Percentiles rank a stretch among this genome's conserved stretches.
phyloP scores from a whole-genome alignment of 2,888 invertebrate genomes.

The Anagyrus pseudococci region DNA sequence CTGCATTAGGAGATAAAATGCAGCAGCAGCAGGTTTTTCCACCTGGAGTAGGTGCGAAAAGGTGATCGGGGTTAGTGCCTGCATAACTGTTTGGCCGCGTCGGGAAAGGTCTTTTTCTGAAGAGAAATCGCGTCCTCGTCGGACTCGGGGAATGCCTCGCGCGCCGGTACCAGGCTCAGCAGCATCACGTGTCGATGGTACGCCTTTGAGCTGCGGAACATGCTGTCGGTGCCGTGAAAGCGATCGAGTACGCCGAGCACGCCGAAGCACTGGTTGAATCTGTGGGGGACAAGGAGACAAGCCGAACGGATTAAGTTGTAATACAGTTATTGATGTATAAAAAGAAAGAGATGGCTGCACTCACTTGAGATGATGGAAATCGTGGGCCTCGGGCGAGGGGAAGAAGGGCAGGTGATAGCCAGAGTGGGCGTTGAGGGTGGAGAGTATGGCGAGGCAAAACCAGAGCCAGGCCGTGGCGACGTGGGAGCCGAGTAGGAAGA shows the following conservation, averaged over 20 bases:
- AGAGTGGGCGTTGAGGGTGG: slow-evolving; percentile 82
- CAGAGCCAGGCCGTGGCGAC: slow-evolving; percentile 81
- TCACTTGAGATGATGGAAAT: slow-evolving; percentile 86
- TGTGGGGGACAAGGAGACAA: too few species aligned
- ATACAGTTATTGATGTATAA: too few species aligned
- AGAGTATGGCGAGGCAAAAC: slow-evolving; percentile 76
- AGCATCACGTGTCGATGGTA: slow-evolving; percentile 77
- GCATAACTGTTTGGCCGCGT: slow-evolving; percentile 21
- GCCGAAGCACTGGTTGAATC: slow-evolving; percentile 86
- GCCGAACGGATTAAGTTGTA: too few species aligned
- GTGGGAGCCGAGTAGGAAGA: slow-evolving; percentile 76
- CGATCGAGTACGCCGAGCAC: slow-evolving; percentile 82
- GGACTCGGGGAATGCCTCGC: slow-evolving; percentile 73
- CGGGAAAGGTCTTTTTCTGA: background rate
- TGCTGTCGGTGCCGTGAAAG: slow-evolving; percentile 81
- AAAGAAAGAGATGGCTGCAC: slow-evolving; percentile 41
- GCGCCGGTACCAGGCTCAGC: slow-evolving; percentile 71
- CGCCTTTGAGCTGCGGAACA: slow-evolving; percentile 75
- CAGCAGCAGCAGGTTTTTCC: too few species aligned
- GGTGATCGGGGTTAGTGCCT: slow-evolving; percentile 29
- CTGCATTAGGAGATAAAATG: too few species aligned
- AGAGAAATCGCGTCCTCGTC: background rate
- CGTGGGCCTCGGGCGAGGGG: slow-evolving; percentile 85
- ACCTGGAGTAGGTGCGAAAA: too few species aligned
- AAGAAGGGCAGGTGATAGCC: slow-evolving; percentile 88